Evolutionary conservation across 2,113 vertebrate species (phyloP).

Genomic region (Oryzias celebensis): DNA sequence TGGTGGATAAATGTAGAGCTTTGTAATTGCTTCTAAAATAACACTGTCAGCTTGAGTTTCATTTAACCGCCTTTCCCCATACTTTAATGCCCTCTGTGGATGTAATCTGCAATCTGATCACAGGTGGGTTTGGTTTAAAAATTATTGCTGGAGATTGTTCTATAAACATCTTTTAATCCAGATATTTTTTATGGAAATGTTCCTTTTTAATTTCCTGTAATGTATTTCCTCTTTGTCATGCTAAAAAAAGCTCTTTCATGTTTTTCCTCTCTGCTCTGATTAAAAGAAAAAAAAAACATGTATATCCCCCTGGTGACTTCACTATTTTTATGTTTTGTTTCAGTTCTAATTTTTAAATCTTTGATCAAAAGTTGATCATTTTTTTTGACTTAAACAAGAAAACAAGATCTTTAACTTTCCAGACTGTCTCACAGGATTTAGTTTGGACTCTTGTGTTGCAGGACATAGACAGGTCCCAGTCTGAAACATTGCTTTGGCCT

Average conservation of each 20-base stretch:
- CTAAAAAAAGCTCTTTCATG: conserved; percentile 32
- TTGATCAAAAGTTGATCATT: conserved; percentile 63
- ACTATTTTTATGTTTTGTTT: conserved; percentile 53
- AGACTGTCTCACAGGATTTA: conserved; percentile 72
- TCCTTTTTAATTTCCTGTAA: conserved; percentile 22
- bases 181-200: conserved; percentile 18
- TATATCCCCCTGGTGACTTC: conserved; percentile 52
- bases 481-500: conserved; percentile 39
- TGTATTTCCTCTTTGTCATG: conserved; percentile 28
- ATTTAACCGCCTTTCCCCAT: no score
- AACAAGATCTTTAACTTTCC: conserved; percentile 72
- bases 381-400: conserved; percentile 67
- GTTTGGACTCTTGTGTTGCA: conserved; percentile 55
- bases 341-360: conserved; percentile 21
- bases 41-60: no score
- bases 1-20: not conserved
- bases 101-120: no score
- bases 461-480: conserved; percentile 41
- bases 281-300: conserved; percentile 28
- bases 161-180: conserved; percentile 13
- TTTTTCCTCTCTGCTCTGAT: not conserved
- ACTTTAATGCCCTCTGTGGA: no score
- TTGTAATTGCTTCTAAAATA: not conserved
- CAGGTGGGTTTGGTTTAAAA: not conserved
- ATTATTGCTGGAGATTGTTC: not conserved